These are phyloP conservation scores for Petroica traversi DNA, from an alignment of 2,113 vertebrate species.

Conservation along the genomic window DNA sequence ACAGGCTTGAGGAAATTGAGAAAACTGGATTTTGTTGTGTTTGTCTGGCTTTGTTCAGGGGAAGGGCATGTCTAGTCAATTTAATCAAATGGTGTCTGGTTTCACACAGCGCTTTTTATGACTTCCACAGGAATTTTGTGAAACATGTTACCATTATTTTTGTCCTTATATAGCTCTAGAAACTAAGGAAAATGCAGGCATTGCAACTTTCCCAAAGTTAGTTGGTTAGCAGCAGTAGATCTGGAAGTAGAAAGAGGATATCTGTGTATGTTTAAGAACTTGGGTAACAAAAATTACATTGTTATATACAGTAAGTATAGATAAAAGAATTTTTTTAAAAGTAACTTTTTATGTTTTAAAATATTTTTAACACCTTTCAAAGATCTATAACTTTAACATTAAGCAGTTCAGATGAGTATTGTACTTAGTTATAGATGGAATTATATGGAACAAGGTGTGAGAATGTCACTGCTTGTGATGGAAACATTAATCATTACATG, in stretches of 20 bases:
- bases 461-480: background rate
- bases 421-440: background rate
- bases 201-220: background rate
- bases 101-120: background rate
- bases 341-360: background rate
- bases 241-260: background rate
- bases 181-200: background rate
- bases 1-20: background rate
- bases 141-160: background rate
- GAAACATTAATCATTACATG: background rate
- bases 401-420: background rate
- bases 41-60: background rate
- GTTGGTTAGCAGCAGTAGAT: background rate
- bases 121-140: background rate
- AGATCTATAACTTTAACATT: background rate
- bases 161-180: background rate
- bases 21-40: background rate
- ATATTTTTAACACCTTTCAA: background rate
- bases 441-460: background rate
- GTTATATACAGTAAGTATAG: background rate
- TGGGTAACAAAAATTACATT: background rate
- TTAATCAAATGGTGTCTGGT: background rate
- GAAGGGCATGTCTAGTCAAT: background rate
- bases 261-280: background rate
- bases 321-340: background rate